Evolutionary conservation across 2,797 vertebrate species (phyloP), one percentile per base, ranked within the genome.

Genomic region (Fringilla coelebs): DNA sequence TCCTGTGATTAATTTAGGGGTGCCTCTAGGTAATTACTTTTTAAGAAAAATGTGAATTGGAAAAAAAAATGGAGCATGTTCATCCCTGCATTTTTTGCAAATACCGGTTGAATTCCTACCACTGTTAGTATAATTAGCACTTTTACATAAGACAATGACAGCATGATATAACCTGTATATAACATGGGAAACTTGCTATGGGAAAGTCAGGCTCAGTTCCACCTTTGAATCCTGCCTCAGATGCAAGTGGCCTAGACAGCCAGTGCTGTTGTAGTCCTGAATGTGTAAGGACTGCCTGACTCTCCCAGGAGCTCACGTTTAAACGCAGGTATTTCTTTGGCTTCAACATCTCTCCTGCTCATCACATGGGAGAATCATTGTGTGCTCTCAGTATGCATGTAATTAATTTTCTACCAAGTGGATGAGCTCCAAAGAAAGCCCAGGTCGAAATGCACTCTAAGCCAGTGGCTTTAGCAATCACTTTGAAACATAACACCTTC

Each of bases 351-450:
- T 73, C 84, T 84, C 70, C 58, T 92, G 2, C 70, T 87, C 55
- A 52, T 90, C 90, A 89, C 81, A 82, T 28, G 91, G 81, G 92
- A 94, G 63, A 85, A 76, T 57, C 51, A 7, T 86, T 62, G 8
- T 82, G 51, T 73, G 51, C 70, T 88, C 81, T 94, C 82, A 57
- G 57, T 61, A 62, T 31, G 6, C 43, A 49, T 20, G 76, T 80
- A 96, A 93, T 95, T 93, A 92, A 83, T 95, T 94, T 95, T 81
- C 46, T 88, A 55, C 89, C 61, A 93, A 96, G 78, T 72, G 82
- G 79, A 91, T 91, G 58, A 85, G 49, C 46, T 93, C 87, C 94
- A 94, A 83, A 89, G 93, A 85, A 93, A 95, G 85, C 89, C 79
- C 72, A 43, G 18, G 54, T 68, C 0, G 3, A 61, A 83, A 89